Base-by-base conservation (phyloP, 2,113 vertebrate species). In the Lepus europaeus region DNA sequence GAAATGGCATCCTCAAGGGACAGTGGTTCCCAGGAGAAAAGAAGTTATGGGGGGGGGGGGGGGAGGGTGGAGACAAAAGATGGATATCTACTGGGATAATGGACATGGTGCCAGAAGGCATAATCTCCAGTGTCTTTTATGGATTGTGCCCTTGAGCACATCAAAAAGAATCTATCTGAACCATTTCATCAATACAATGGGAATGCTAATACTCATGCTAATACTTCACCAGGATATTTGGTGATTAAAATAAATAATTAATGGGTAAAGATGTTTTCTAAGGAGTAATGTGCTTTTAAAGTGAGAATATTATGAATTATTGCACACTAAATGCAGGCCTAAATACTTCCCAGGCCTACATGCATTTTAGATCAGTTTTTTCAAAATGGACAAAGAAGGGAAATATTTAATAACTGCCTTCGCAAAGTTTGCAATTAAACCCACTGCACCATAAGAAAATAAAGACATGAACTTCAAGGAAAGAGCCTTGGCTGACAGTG, bases 281-380 rank as follows among this genome's bases (percentile, higher is more conserved):
- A 95, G 93, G 83, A 82, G 9, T 76, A 90, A 64, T 25, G 11
- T 90, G 69, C 33, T 87, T 96, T 91, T 69, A 89, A 93, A 90
- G 89, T 87, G 83, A 82, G 33, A 91, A 80, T 66, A 87, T 91
- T 88, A 56, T 45, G n/a, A 84, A 84, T 79, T 80, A 69, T 53
- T 86, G 3, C 33, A 7, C n/a, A 93, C 78, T 93, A 90, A 96
- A 59, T 88, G 78, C 27, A 45, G 31, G n/a, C n/a, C n/a, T n/a
- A n/a, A 89, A 19, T 1, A 78, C 36, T 90, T 88, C 1, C 39
- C 20, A 82, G 63, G 27, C 9, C 90, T 17, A 85, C n/a, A 63
- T 64, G 39, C 45, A 74, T 90, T 90, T 95, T 92, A 33, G 33
- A 94, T 92, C 80, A 56, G 20, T n/a, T 93, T 95, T 85, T 85